Percentiles rank a stretch among this genome's conserved stretches.
Evolutionary conservation across 2,888 invertebrate genomes (phyloP).

Genomic region (Cephus rjabovi): DNA sequence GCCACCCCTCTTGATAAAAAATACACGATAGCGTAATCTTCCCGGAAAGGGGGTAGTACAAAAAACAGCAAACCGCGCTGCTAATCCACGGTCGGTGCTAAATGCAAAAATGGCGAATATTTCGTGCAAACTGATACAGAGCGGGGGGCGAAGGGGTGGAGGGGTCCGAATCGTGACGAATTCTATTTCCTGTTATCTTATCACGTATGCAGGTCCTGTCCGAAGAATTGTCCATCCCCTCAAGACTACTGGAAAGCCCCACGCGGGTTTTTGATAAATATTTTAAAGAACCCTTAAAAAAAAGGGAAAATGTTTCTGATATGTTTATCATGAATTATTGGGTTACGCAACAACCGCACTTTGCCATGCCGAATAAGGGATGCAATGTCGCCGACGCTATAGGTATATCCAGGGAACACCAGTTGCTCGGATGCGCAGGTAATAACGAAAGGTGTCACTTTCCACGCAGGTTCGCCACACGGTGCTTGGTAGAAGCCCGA

Average conservation of each 20-base stretch:
- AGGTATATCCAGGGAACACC: conserved; percentile 40
- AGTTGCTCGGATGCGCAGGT: conserved; percentile 47
- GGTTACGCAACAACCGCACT: neutral
- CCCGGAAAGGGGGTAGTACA: conserved; percentile 31
- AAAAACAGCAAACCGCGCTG: conserved; percentile 30
- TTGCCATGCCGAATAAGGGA: conserved; percentile 20
- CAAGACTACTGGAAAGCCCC: neutral
- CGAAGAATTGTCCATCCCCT: neutral
- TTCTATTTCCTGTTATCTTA: conserved; percentile 27
- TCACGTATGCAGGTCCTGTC: too few relatives aligned
- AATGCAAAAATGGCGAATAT: conserved; percentile 39
- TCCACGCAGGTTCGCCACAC: conserved; percentile 10
- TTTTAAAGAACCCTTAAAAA: neutral
- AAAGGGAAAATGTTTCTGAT: neutral
- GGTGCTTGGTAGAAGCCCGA: neutral
- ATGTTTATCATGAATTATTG: neutral
- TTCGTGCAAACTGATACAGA: conserved; percentile 31
- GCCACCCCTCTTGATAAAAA: conserved; percentile 38
- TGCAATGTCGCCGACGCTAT: conserved; percentile 20
- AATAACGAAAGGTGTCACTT: conserved; percentile 24
- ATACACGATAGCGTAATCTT: conserved; percentile 53
- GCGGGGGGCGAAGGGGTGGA: neutral
- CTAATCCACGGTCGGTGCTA: conserved; percentile 31
- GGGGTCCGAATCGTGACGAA: conserved; percentile 33
- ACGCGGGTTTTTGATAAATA: neutral